These are phyloP conservation scores for Apis cerana DNA, from an alignment of 1,140 invertebrate genomes.

Conservation along the genomic window DNA sequence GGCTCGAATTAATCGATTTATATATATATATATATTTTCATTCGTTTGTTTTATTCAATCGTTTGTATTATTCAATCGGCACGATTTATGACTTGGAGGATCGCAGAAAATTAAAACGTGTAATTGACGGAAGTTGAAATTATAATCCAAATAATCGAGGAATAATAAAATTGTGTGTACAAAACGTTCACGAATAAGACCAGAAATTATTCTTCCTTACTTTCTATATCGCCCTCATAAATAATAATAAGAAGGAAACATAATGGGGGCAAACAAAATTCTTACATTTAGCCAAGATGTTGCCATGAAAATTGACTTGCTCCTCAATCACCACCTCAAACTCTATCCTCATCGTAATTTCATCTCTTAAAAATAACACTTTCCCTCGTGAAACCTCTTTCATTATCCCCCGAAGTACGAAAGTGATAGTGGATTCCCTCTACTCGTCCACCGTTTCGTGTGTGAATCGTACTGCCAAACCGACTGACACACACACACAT, in stretches of 20 bases:
- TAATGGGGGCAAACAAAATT: too few species aligned
- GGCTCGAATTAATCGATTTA: neutral
- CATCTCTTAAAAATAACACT: neutral
- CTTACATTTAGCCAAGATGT: too few species aligned
- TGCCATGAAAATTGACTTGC: too few species aligned
- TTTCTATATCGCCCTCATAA: too few species aligned
- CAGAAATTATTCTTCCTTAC: too few species aligned
- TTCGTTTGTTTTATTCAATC: neutral
- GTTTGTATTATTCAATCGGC: neutral
- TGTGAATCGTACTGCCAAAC: too few species aligned
- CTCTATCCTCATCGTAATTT: too few species aligned
- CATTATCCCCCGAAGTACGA: neutral
- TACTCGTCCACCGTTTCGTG: neutral
- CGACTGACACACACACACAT: neutral
- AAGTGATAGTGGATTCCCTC: neutral
- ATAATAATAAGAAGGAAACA: too few species aligned
- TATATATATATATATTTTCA: neutral
- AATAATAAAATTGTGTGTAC: too few species aligned
- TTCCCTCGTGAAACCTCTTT: neutral
- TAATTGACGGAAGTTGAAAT: neutral
- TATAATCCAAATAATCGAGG: neutral
- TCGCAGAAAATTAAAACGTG: neutral
- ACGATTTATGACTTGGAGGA: neutral
- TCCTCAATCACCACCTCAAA: too few species aligned
- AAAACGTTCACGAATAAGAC: too few species aligned